These are phyloP conservation scores for Eudasyphora cyanicolor DNA, from an alignment of 2,888 invertebrate species.

Conservation along the genomic window DNA sequence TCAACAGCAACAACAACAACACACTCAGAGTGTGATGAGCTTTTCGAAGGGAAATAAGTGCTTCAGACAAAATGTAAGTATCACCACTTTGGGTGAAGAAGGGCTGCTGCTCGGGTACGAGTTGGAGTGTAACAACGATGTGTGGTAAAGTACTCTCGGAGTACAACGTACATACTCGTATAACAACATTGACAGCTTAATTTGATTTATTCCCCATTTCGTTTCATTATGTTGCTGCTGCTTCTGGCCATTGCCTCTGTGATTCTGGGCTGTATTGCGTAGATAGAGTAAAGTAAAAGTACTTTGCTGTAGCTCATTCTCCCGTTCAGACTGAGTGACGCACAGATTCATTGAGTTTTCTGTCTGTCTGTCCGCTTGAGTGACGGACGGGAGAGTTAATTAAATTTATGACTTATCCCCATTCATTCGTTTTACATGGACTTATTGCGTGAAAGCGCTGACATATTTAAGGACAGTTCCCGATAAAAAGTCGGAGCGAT, in stretches of 20 bases:
- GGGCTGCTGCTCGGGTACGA: not conserved
- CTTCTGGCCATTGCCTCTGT: not conserved
- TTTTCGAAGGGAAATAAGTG: conserved; percentile 6
- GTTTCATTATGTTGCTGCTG: conserved; percentile 28
- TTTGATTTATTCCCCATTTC: conserved; percentile 59
- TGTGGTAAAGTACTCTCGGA: not conserved
- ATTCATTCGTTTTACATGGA: conserved; percentile 23
- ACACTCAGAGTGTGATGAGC: not conserved
- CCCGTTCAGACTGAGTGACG: not conserved
- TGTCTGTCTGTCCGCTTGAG: too few relatives aligned
- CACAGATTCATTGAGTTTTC: conserved; percentile 5
- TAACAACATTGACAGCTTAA: conserved; percentile 63
- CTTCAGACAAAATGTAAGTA: conserved; percentile 24
- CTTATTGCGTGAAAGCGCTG: not conserved
- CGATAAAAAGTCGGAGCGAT: not conserved
- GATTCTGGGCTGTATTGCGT: conserved; percentile 3
- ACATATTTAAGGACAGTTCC: not conserved
- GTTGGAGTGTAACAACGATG: not conserved
- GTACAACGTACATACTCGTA: conserved; percentile 40
- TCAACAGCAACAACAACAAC: not conserved
- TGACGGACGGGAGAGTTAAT: conserved; percentile 57
- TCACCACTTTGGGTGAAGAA: not conserved
- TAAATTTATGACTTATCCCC: conserved; percentile 59
- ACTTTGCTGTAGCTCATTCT: too few relatives aligned
- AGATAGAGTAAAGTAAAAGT: too few relatives aligned